Conservation (phyloP, 2,797 vertebrate genomes). For the Arvicola amphibius region DNA sequence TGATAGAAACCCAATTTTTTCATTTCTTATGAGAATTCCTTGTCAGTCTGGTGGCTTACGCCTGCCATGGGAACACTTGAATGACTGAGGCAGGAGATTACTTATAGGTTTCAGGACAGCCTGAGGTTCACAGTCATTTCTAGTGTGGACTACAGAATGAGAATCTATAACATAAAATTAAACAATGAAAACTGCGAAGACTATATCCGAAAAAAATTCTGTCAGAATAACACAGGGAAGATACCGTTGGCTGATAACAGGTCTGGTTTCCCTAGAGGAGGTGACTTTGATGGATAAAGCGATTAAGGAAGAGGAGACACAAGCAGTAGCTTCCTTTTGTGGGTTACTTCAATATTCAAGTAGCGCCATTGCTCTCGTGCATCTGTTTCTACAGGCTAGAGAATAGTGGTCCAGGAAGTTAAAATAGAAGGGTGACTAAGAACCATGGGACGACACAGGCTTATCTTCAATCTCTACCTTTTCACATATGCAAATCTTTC, state of each 20-base stretch:
- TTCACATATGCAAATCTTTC: slow-evolving; percentile 15
- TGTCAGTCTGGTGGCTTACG: background rate
- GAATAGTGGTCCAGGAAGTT: background rate
- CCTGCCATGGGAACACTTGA: background rate
- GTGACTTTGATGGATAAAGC: background rate
- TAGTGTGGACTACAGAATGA: background rate
- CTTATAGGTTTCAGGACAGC: background rate
- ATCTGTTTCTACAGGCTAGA: background rate
- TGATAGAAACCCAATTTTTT: slow-evolving; percentile 49
- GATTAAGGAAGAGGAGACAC: background rate
- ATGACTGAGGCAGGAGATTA: background rate
- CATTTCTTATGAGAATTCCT: slow-evolving; percentile 54
- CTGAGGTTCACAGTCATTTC: background rate
- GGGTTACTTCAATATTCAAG: background rate
- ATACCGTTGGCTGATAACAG: background rate
- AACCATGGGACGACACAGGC: background rate
- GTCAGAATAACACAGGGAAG: slow-evolving; percentile 24
- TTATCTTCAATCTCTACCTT: background rate
- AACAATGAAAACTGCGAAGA: background rate
- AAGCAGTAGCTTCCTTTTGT: background rate
- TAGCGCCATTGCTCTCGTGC: background rate
- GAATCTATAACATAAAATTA: background rate
- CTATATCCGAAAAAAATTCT: slow-evolving; percentile 11
- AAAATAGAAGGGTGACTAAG: background rate
- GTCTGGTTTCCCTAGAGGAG: background rate